A percentile compares a stretch with the other conserved stretches of the same genome.
Evolutionary conservation across 35 echinoderm and acorn worm genomes (phyloP).

Genomic region (Apostichopus californicus): DNA sequence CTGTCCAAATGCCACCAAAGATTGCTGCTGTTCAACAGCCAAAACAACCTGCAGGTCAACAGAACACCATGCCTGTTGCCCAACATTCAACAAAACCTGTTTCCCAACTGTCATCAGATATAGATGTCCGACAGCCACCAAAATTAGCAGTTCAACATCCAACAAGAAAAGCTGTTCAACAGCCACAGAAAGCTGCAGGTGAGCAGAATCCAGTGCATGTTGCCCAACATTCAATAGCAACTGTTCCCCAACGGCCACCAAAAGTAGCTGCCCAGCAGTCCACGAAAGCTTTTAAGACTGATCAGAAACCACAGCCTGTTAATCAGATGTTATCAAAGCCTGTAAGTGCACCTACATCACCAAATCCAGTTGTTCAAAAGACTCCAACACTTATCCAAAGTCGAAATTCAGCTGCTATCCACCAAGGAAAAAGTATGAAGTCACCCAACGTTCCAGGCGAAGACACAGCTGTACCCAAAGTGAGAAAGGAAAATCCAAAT

Average conservation of each 20-base stretch:
- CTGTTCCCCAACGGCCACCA: neutral
- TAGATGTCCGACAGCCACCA: neutral
- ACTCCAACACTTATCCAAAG: neutral
- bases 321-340: neutral
- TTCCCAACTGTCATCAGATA: neutral
- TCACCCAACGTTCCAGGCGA: neutral
- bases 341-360: neutral
- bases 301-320: neutral
- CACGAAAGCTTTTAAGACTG: neutral
- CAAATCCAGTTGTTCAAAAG: neutral
- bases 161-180: neutral
- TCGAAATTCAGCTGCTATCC: neutral
- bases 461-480: neutral
- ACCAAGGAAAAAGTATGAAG: neutral
- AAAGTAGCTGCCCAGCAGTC: neutral
- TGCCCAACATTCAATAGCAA: neutral
- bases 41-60: neutral
- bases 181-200: neutral
- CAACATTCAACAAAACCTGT: neutral
- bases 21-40: neutral
- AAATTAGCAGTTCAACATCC: neutral
- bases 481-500: no score
- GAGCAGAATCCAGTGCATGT: no score
- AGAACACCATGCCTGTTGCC: neutral
- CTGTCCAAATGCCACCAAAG: neutral